Percentiles rank a stretch among this genome's conserved stretches.
Conservation (phyloP, 2,888 invertebrate species). For the Dioctria linearis region DNA sequence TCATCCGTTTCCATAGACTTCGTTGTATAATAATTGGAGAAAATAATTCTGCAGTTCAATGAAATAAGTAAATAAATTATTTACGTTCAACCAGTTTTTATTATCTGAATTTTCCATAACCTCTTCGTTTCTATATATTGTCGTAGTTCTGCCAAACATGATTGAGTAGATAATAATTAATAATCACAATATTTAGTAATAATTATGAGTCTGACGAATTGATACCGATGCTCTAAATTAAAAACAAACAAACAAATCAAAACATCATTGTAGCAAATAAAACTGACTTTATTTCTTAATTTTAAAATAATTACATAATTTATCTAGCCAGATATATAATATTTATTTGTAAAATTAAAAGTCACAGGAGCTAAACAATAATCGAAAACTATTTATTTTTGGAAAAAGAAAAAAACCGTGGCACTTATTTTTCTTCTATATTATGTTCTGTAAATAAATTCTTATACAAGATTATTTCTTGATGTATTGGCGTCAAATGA, state of each 20-base stretch:
- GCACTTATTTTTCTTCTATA: not conserved
- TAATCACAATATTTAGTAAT: too few relatives aligned
- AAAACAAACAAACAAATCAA: constrained; percentile 3
- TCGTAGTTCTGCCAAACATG: too few relatives aligned
- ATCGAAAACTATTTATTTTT: constrained; percentile 16
- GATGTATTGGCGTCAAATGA: not conserved
- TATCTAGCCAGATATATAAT: constrained; percentile 34
- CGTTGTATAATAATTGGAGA: too few relatives aligned
- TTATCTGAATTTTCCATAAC: too few relatives aligned
- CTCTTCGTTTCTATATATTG: too few relatives aligned
- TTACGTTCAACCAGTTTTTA: too few relatives aligned
- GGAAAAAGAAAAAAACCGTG: not conserved
- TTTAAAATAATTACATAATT: constrained; percentile 38
- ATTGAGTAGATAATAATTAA: too few relatives aligned
- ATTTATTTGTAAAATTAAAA: constrained; percentile 10
- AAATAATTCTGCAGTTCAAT: too few relatives aligned
- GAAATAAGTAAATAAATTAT: too few relatives aligned
- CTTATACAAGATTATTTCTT: constrained; percentile 10
- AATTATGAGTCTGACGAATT: too few relatives aligned
- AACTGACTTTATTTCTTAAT: constrained; percentile 39
- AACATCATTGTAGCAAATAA: constrained; percentile 31
- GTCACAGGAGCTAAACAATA: constrained; percentile 14
- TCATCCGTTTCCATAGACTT: too few relatives aligned
- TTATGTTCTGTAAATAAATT: constrained; percentile 10
- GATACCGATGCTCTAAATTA: not conserved